These are phyloP conservation scores for Anastrepha ludens DNA, from an alignment of 1,140 invertebrate genomes.

Conservation along the genomic window DNA sequence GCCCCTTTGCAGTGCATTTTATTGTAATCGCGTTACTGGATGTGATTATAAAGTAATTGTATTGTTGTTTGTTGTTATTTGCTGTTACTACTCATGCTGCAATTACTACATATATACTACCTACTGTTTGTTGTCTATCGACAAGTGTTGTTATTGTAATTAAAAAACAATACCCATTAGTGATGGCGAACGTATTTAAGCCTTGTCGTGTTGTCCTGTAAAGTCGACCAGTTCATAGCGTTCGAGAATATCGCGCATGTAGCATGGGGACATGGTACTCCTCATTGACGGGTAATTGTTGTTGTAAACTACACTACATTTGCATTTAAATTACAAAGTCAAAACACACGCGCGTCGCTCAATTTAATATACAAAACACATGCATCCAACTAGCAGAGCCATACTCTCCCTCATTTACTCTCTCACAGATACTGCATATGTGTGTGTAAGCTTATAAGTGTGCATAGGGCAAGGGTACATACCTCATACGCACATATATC, in stretches of 20 bases:
- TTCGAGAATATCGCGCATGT: constrained; percentile 4
- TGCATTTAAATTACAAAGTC: constrained; percentile 55
- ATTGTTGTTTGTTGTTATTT: constrained; percentile 32
- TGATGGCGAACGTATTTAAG: constrained; percentile 23
- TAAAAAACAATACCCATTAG: constrained; percentile 40
- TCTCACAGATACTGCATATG: background rate
- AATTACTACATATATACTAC: constrained; percentile 23
- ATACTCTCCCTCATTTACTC: background rate
- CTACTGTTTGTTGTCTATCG: background rate
- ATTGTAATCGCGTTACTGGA: constrained; percentile 49
- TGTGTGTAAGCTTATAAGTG: background rate
- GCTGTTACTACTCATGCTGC: constrained; percentile 35
- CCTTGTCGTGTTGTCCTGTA: background rate
- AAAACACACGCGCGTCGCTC: constrained; percentile 49
- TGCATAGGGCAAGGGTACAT: too few relatives aligned
- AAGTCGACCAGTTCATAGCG: background rate
- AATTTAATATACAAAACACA: constrained; percentile 53
- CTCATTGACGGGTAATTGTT: background rate
- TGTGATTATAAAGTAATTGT: constrained; percentile 55
- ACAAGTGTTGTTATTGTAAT: constrained; percentile 36
- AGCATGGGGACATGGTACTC: background rate
- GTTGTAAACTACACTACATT: constrained; percentile 31
- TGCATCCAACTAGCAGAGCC: background rate
- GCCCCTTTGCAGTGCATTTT: constrained; percentile 40
- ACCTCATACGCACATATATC: background rate